Evolutionary conservation across 2,888 invertebrate species (phyloP).

Genomic region (Acronicta psi): DNA sequence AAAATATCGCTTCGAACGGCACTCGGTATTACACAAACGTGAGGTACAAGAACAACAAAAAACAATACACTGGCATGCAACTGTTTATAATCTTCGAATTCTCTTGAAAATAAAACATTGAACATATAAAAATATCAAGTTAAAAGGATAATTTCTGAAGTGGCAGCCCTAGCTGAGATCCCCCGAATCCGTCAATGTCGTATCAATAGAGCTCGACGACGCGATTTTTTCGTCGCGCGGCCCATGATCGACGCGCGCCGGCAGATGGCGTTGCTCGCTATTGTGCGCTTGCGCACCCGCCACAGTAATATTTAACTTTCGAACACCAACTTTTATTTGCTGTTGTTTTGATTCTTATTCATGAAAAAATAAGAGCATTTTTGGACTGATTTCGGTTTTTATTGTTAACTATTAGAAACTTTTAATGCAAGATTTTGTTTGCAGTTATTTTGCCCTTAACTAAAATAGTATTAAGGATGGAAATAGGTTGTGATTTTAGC

Average conservation of each 20-base stretch:
- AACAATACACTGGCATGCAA: too few relatives aligned
- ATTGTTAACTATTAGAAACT: conserved; percentile 12
- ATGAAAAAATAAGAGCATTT: background rate
- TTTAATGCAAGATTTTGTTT: conserved; percentile 25
- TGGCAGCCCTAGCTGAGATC: conserved; percentile 68
- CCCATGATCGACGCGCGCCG: conserved; percentile 62
- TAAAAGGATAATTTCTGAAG: background rate
- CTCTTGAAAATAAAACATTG: background rate
- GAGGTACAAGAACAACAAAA: too few relatives aligned
- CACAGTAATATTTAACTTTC: conserved; percentile 53
- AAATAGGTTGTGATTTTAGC: background rate
- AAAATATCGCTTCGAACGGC: background rate
- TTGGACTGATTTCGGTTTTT: conserved; percentile 1
- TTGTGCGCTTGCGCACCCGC: conserved; percentile 56
- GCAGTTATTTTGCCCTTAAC: conserved; percentile 20
- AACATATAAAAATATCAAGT: background rate
- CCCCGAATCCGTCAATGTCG: conserved; percentile 86
- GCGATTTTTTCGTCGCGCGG: conserved; percentile 73
- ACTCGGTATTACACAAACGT: too few relatives aligned
- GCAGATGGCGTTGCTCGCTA: conserved; percentile 64
- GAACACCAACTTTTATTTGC: conserved; percentile 27
- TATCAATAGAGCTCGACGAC: conserved; percentile 80
- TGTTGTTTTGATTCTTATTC: conserved; percentile 20
- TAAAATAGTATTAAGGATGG: background rate
- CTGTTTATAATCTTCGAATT: too few relatives aligned